Evolutionary conservation across 2,797 vertebrate genomes (phyloP), one percentile per base, ranked within the genome.

Genomic region (Halcyon smyrnensis): DNA sequence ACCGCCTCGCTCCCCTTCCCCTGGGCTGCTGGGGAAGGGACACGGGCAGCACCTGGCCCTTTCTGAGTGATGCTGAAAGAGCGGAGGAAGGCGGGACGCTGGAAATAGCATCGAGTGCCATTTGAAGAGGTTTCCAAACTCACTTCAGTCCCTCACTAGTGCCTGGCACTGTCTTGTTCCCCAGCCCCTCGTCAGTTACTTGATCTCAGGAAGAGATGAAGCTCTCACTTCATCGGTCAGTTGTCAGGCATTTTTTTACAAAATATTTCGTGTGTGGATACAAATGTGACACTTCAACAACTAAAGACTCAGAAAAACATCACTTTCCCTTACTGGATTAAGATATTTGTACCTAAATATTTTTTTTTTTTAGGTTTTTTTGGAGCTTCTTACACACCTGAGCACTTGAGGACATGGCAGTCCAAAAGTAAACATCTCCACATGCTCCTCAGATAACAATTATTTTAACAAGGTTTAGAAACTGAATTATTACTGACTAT

Each of bases 11-110:
- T 45, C 45, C 20, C 12, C 6, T 8, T 8, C 60, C 7, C 6
- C 27, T 11, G 45, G 46, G 39, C 57, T 17, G 2, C 7, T 12
- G 14, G 0, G 46, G 9, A 3, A 30, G 59, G 46, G 2, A 1
- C 56, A 1, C 32, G 56, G 0, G 71, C 80, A 53, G 1, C 23
- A 2, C 59, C 51, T 3, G 2, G 27, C 62, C 93, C 57, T 1
- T 6, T 8, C 3, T 2, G 36, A n/a, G 16, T 6, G 53, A 18
- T 14, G 11, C 1, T 36, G 12, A 11, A 37, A n/a, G 41, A 9
- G 70, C 27, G 3, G 16, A 25, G 50, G 11, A 23, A 48, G 50
- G 59, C 1, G 9, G 17, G 36, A 85, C 14, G 3, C 63, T 5
- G 60, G 17, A 43, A 65, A n/a, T 3, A 23, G 51, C 16, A 27